A percentile compares a stretch with the other conserved stretches of the same genome.
phyloP scores from a whole-genome alignment of 2,888 invertebrate genomes.

The Lomographa bimaculata region DNA sequence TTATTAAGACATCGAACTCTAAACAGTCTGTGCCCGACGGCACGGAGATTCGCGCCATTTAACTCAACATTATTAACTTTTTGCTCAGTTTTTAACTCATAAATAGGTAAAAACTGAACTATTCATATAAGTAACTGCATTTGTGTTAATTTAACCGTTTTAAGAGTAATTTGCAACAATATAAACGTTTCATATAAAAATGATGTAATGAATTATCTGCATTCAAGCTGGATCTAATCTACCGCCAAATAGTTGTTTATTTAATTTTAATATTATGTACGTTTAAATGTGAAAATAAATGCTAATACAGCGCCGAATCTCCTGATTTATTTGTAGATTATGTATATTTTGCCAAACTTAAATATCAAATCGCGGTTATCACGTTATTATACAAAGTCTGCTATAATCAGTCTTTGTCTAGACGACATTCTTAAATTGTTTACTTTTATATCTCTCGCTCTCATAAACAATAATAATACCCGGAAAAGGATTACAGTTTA shows the following conservation, averaged over 20 bases:
- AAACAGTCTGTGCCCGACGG: no score
- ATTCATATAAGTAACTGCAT: background rate
- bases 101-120: background rate
- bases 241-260: conserved; percentile 1
- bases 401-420: background rate
- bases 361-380: no score
- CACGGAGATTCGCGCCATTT: conserved; percentile 2
- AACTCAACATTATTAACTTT: background rate
- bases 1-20: no score
- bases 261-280: no score
- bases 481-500: conserved; percentile 56
- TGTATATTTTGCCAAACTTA: no score
- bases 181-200: conserved; percentile 3
- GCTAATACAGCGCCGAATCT: no score
- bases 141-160: background rate
- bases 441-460: conserved; percentile 31
- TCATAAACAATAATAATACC: conserved; percentile 23
- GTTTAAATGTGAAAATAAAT: no score
- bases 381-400: no score
- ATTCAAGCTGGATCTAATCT: conserved; percentile 1
- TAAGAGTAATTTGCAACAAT: conserved; percentile 6
- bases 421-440: conserved; percentile 8
- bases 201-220: background rate
- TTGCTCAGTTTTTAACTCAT: background rate
- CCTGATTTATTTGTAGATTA: no score